Conservation (phyloP, 2,113 vertebrate species). For the Ranitomeya imitator region DNA sequence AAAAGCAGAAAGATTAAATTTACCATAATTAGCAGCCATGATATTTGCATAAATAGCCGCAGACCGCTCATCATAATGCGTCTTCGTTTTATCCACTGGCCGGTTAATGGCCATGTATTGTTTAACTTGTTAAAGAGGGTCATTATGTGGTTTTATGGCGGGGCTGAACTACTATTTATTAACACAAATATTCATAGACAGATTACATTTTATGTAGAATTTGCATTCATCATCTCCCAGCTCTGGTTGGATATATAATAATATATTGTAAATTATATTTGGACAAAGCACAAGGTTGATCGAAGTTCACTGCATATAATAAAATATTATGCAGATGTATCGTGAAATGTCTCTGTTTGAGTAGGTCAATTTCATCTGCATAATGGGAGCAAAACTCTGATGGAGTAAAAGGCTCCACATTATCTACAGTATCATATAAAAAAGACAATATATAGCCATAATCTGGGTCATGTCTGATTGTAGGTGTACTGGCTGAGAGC, state of each 20-base stretch:
- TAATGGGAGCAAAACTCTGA: neutral
- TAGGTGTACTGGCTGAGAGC: neutral
- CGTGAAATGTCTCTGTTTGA: neutral
- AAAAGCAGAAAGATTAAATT: conserved; percentile 41
- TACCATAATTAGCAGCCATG: conserved; percentile 23
- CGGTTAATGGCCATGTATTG: neutral
- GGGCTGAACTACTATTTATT: neutral
- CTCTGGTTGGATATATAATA: neutral
- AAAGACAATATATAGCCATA: neutral
- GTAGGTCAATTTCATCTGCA: neutral
- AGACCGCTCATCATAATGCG: neutral
- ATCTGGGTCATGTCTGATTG: neutral
- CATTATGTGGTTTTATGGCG: neutral
- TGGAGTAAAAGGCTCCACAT: neutral
- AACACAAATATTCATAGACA: neutral
- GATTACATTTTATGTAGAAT: neutral
- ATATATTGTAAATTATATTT: neutral
- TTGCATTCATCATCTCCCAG: neutral
- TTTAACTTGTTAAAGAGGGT: neutral
- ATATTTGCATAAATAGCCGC: conserved; percentile 33
- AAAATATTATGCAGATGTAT: neutral
- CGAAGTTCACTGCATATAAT: neutral
- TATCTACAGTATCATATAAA: neutral
- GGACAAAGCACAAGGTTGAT: neutral
- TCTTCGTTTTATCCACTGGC: neutral